A percentile compares a stretch with the other conserved stretches of the same genome.
Evolutionary conservation across 2,797 vertebrate species (phyloP).

Genomic region (Limnodromus scolopaceus): DNA sequence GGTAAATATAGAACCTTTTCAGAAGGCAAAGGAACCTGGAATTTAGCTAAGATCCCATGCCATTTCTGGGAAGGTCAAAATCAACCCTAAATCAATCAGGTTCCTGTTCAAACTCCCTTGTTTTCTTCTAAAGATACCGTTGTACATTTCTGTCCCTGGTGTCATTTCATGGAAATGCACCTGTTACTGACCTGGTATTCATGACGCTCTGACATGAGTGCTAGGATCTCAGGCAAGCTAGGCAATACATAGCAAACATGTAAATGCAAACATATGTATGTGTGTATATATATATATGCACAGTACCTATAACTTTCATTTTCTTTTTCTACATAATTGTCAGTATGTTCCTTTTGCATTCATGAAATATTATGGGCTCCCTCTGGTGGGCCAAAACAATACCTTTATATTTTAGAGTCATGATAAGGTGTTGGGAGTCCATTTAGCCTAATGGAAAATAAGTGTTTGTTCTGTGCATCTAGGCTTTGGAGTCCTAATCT

Average conservation of each 20-base stretch:
- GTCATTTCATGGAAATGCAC: not conserved
- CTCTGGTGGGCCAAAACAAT: constrained; percentile 67
- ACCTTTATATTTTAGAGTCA: not conserved
- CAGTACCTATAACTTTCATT: not conserved
- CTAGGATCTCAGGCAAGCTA: not conserved
- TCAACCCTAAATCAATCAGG: not conserved
- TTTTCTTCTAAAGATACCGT: not conserved
- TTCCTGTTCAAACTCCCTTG: not conserved
- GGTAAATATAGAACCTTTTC: not conserved
- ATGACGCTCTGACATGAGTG: not conserved
- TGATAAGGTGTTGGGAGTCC: not conserved
- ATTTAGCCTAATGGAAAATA: not conserved
- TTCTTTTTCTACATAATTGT: not conserved
- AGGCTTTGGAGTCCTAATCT: not conserved
- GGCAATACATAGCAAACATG: not conserved
- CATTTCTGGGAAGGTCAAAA: not conserved
- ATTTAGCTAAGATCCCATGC: not conserved
- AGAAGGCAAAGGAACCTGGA: not conserved
- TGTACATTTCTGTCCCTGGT: not conserved
- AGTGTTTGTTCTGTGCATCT: not conserved
- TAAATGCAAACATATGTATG: not conserved
- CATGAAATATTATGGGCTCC: constrained; percentile 66
- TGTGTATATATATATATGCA: not conserved
- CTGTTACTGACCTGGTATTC: not conserved
- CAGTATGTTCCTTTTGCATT: not conserved